These are phyloP conservation scores for Dryobates pubescens DNA, from an alignment of 2,797 vertebrate species.

Conservation along the genomic window DNA sequence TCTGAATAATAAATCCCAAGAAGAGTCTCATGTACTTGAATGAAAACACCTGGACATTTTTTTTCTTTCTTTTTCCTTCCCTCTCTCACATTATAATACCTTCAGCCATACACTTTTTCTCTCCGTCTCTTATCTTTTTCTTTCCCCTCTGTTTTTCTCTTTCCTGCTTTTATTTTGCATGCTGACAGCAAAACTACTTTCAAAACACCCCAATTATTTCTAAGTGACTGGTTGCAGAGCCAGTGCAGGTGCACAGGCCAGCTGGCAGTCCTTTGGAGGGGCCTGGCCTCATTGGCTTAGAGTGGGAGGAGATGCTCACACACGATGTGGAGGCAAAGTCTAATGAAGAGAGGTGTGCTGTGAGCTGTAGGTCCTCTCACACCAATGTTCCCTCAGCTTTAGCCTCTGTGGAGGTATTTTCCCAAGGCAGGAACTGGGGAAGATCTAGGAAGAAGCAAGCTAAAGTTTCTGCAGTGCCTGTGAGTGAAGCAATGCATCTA, in stretches of 20 bases:
- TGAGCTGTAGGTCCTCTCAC: rapidly evolving
- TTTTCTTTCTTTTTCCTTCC: too few relatives aligned
- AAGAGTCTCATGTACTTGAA: neutral
- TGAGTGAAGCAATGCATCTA: rapidly evolving
- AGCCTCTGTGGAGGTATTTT: neutral
- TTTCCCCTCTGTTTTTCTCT: neutral
- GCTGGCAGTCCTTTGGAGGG: neutral
- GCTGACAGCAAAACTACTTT: neutral
- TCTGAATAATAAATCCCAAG: neutral
- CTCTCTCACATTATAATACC: neutral
- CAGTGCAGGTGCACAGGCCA: neutral
- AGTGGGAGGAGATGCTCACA: neutral
- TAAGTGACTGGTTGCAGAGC: neutral
- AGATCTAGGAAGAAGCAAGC: neutral
- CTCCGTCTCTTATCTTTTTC: neutral
- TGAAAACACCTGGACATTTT: neutral
- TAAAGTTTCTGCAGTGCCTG: neutral
- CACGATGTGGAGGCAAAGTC: neutral
- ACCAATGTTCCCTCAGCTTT: rapidly evolving
- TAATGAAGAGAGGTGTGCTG: neutral
- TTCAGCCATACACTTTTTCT: neutral
- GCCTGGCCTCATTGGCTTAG: too few relatives aligned
- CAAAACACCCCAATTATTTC: too few relatives aligned
- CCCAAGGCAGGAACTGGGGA: neutral
- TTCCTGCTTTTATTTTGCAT: neutral